Evolutionary conservation across 2,888 invertebrate species (phyloP), one percentile per base, ranked within the genome.

Genomic region (Lysandra bellargus): DNA sequence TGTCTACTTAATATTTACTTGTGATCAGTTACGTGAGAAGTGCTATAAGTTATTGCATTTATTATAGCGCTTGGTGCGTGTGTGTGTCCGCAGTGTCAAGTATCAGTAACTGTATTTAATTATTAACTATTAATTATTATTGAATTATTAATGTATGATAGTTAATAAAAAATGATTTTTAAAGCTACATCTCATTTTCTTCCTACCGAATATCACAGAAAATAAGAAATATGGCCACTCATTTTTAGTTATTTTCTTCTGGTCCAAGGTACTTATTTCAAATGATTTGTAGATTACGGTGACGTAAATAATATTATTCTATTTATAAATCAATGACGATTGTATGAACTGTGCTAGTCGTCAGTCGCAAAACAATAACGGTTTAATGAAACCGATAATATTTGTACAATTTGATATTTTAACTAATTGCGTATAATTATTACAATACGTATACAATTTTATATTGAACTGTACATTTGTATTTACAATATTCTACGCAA

Each of bases 121-220:
- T 76, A 76, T 76, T 76, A 91, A 90, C 85, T 82, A 88, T 91
- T 92, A 91, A 90, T 89, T 91, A 91, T 89, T 87, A 90, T 89
- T 89, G 86, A 86, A 90, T 89, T 88, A 90, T 90, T 91, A 92
- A 92, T 93, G 92, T 93, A 93, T 89, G 87, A 93, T 93, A 93
- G 93, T 92, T 92, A 93, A 93, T 91, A 93, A 93, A 76, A 92
- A 90, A 91, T 91, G 93, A 92, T 93, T 93, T 93, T 93, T 93
- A 93, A 69, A 93, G 91, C 91, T 89, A 91, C 88, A 85, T 17
- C 78, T 82, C 80, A 83, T 73, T 82, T 82, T 84, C 86, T 82
- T 84, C 9, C 30, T 9, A 64, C 9, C 23, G 12, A 12, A 64
- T 64, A 12, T 2, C 49, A 49, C 49, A 49, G 49, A 12, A 49